Conservation (phyloP, 2,113 vertebrate species). For the Irena cyanogastra region DNA sequence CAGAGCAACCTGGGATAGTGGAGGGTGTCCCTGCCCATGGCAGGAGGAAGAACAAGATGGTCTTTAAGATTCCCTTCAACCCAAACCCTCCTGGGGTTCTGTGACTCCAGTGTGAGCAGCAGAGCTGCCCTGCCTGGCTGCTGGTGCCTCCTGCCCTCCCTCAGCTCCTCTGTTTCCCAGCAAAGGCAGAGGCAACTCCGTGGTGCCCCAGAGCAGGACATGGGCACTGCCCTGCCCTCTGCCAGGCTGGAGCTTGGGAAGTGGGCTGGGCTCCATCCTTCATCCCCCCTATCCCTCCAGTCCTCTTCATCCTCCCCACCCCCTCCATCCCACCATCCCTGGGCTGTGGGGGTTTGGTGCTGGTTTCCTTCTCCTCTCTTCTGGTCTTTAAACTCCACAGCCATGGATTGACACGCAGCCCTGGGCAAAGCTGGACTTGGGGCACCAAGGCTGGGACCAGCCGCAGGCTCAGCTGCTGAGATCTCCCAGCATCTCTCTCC, state of each 20-base stretch:
- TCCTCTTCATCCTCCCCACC: neutral
- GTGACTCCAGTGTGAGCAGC: neutral
- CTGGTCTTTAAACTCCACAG: neutral
- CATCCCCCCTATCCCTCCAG: neutral
- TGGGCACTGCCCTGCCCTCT: neutral
- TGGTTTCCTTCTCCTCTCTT: neutral
- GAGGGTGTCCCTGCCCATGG: neutral
- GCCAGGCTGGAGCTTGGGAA: neutral
- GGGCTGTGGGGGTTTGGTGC: rapidly evolving
- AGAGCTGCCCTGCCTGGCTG: neutral
- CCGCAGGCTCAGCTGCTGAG: neutral
- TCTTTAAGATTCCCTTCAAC: neutral
- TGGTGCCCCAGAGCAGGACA: neutral
- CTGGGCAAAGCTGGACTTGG: neutral
- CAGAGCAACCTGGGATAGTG: neutral
- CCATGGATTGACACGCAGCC: rapidly evolving
- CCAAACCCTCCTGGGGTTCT: neutral
- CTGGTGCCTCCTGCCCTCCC: neutral
- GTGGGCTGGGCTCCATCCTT: neutral
- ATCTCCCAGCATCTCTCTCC: neutral
- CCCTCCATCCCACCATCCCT: neutral
- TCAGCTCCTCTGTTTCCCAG: neutral
- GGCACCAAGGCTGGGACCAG: neutral
- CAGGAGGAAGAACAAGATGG: neutral
- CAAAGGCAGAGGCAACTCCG: rapidly evolving